Conservation (phyloP, 30 jellyfish, hydroid and myxozoan genomes). For the Aurelia sp. region DNA sequence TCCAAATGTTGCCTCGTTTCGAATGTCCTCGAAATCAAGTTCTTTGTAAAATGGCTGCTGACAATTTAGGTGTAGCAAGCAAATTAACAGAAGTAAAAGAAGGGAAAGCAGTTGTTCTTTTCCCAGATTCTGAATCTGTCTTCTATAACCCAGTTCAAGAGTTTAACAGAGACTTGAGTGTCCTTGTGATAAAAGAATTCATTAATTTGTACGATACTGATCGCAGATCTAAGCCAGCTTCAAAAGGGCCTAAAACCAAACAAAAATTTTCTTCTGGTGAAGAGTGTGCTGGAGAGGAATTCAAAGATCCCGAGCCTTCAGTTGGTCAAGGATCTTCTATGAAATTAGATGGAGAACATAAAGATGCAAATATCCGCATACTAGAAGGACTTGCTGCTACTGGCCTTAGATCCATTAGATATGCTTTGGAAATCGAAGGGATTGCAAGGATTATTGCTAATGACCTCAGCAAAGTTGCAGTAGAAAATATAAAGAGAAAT, state of each 20-base stretch:
- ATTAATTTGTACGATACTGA: conserved; percentile 3
- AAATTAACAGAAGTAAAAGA: conserved; percentile 57
- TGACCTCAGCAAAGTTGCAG: conserved; percentile 89
- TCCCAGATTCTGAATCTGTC: conserved; percentile 74
- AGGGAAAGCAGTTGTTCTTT: conserved; percentile 84
- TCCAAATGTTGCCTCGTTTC: background rate
- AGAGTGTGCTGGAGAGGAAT: background rate
- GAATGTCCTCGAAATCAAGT: background rate
- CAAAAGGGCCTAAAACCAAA: background rate
- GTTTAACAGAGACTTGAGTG: conserved; percentile 89
- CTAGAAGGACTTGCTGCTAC: conserved; percentile 98
- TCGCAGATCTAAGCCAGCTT: background rate
- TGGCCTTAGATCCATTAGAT: conserved; percentile 91
- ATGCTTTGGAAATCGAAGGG: conserved; percentile 83
- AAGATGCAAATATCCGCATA: conserved; percentile 3
- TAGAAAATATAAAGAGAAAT: conserved; percentile 69
- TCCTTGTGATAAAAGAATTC: conserved; percentile 77
- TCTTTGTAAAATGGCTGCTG: background rate
- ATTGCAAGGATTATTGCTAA: conserved; percentile 74
- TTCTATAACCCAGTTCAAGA: conserved; percentile 95
- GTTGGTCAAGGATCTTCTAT: background rate
- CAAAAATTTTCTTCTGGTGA: background rate
- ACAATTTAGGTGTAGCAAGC: background rate
- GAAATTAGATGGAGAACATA: background rate
- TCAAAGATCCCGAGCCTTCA: background rate